Evolutionary conservation across 92 coral and sea anemone genomes (phyloP).

Genomic region (Palythoa grandiflora): DNA sequence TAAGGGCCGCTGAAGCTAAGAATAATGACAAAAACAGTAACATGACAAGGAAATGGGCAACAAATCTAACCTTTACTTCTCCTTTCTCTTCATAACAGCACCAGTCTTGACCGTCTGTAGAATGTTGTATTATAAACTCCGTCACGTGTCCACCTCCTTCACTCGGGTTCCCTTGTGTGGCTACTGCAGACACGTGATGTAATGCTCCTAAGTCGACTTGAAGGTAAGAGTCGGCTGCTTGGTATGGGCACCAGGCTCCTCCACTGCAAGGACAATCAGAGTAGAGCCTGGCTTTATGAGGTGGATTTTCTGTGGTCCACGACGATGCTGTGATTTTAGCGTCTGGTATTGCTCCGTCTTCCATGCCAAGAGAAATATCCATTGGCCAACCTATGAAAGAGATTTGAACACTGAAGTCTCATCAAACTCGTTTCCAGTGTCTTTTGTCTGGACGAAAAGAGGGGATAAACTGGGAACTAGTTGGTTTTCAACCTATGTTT

Average conservation of each 20-base stretch:
- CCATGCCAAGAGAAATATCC: constrained; percentile 53
- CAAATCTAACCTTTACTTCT: constrained; percentile 2
- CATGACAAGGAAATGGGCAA: too few species aligned
- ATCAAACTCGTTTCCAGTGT: neutral
- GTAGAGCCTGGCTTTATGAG: constrained; percentile 48
- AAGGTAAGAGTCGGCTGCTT: constrained; percentile 45
- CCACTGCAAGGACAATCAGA: neutral
- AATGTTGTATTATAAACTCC: constrained; percentile 3
- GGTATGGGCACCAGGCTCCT: constrained; percentile 47
- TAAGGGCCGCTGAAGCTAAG: too few species aligned
- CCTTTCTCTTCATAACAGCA: constrained; percentile 17
- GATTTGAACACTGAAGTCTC: neutral
- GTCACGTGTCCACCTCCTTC: constrained; percentile 16
- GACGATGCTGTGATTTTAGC: constrained; percentile 47
- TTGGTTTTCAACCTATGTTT: too few species aligned
- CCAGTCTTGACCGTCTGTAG: constrained; percentile 18
- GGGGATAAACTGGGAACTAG: neutral
- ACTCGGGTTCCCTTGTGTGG: constrained; percentile 42
- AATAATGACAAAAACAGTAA: too few species aligned
- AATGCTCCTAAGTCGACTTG: constrained; percentile 52
- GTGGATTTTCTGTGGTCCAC: constrained; percentile 21
- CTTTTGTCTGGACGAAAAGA: neutral
- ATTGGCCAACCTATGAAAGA: neutral
- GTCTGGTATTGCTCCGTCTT: constrained; percentile 55
- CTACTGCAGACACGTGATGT: constrained; percentile 47